Evolutionary conservation across 92 coral and sea anemone species (phyloP).

Genomic region (Phymanthus crucifer): DNA sequence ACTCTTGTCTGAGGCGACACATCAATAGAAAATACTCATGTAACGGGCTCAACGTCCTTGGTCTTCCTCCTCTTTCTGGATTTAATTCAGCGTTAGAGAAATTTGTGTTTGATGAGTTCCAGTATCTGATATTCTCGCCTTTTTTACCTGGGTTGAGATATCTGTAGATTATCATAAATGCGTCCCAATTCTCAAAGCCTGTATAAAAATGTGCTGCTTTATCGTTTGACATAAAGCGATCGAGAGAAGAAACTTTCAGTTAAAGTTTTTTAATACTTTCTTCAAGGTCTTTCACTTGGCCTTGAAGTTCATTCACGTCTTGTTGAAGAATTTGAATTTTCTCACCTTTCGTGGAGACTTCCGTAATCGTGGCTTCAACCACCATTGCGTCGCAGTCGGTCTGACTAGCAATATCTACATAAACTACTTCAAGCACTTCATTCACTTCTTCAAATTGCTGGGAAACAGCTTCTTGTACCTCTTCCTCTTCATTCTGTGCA

Average conservation of each 20-base stretch:
- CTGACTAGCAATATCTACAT: too few species aligned
- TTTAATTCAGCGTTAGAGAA: constrained; percentile 1
- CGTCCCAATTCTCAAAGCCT: constrained; percentile 35
- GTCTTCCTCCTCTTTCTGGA: constrained; percentile 34
- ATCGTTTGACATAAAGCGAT: neutral
- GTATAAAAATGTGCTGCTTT: constrained; percentile 19
- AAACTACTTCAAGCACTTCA: too few species aligned
- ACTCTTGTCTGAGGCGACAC: constrained; percentile 64
- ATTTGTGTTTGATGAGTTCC: constrained; percentile 29
- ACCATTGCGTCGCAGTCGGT: too few species aligned
- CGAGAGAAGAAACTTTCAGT: constrained; percentile 9
- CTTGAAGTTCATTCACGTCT: too few species aligned
- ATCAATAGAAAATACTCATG: constrained; percentile 54
- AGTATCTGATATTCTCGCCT: constrained; percentile 5
- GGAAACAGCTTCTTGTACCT: neutral
- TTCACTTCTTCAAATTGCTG: too few species aligned
- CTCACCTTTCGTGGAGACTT: too few species aligned
- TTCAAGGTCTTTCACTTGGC: too few species aligned
- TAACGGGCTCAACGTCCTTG: constrained; percentile 30
- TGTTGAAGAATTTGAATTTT: too few species aligned
- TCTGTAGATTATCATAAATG: constrained; percentile 11
- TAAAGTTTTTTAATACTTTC: neutral
- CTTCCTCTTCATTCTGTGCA: constrained; percentile 1
- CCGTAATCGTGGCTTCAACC: too few species aligned
- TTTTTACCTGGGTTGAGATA: constrained; percentile 28